Evolutionary conservation across 2,797 vertebrate genomes (phyloP), one percentile per base, ranked within the genome.

Genomic region (Denticeps clupeoides): DNA sequence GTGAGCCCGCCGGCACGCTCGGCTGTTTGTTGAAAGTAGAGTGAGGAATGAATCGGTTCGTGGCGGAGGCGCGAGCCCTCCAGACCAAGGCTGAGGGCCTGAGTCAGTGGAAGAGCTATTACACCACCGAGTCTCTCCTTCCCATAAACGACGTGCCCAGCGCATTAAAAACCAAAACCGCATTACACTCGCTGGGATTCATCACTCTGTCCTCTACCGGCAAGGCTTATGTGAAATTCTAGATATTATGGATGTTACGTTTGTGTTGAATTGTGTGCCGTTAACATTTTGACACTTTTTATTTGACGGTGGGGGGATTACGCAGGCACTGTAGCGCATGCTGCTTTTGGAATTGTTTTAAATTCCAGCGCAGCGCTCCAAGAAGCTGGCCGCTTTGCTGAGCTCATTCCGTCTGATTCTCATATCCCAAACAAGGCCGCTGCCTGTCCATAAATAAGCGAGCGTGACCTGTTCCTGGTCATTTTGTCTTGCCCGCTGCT

Each of bases 21-120:
- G 38, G 78, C 55, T 78, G 67, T 79, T 81, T 80, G 75, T 80
- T 76, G 67, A 75, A 74, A 68, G 70, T 72, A 70, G 75, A 72
- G 76, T 67, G 59, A 32, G 64, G 77, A 80, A 85, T 69, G 66
- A 73, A 83, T 75, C 71, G 55, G 3, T 55, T 63, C 1, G 9
- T 47, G 43, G 62, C 48, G 23, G 4, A 38, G 46, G 45, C 45
- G 24, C 22, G 16, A 26, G 41, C 49, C 50, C 52, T 51, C 25
- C 37, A 51, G 47, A 26, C 52, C 49, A 41, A 22, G 53, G 46
- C 35, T 35, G 27, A 18, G 29, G 19, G 4, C 18, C 11, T 19
- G 25, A 51, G 49, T 47, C 47, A 41, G 53, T 43, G 46, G 56
- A 25, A 40, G 62, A 60, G 51, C 56, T 55, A 60, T 56, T 56